These are phyloP conservation scores for Nebria ingens DNA, from an alignment of 1,140 invertebrate genomes.

Conservation along the genomic window DNA sequence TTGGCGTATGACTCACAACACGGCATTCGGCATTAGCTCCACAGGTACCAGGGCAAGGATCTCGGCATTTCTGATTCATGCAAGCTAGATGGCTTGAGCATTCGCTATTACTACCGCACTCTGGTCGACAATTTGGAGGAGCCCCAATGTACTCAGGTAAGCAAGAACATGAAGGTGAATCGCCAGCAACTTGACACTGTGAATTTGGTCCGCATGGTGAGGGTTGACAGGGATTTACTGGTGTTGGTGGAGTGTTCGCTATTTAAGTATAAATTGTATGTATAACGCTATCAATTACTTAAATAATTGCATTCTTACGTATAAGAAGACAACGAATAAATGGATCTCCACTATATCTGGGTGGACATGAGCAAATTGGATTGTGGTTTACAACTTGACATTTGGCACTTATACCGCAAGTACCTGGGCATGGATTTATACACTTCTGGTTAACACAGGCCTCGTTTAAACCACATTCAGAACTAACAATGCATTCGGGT, in stretches of 20 bases:
- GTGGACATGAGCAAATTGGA: conserved; percentile 58
- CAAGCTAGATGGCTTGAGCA: conserved; percentile 50
- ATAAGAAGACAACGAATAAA: conserved; percentile 47
- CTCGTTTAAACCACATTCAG: conserved; percentile 49
- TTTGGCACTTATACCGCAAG: conserved; percentile 53
- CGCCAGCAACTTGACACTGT: conserved; percentile 47
- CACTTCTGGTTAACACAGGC: conserved; percentile 60
- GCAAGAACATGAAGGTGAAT: conserved; percentile 54
- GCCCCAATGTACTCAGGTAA: conserved; percentile 46
- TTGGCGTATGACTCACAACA: conserved; percentile 54
- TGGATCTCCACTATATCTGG: conserved; percentile 59
- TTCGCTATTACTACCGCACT: conserved; percentile 54
- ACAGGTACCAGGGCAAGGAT: conserved; percentile 55
- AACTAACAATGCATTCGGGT: conserved; percentile 55
- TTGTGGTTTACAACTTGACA: conserved; percentile 54
- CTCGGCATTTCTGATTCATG: conserved; percentile 55
- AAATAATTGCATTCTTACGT: conserved; percentile 30
- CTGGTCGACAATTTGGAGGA: conserved; percentile 54
- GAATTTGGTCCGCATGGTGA: conserved; percentile 63
- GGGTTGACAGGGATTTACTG: conserved; percentile 50
- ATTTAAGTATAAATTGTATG: conserved; percentile 21
- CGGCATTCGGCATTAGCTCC: conserved; percentile 52
- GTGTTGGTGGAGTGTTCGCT: conserved; percentile 24
- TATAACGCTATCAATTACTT: neutral
- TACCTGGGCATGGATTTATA: conserved; percentile 53